phyloP scores from a whole-genome alignment of 1,140 invertebrate species.

The Eueides isabella region DNA sequence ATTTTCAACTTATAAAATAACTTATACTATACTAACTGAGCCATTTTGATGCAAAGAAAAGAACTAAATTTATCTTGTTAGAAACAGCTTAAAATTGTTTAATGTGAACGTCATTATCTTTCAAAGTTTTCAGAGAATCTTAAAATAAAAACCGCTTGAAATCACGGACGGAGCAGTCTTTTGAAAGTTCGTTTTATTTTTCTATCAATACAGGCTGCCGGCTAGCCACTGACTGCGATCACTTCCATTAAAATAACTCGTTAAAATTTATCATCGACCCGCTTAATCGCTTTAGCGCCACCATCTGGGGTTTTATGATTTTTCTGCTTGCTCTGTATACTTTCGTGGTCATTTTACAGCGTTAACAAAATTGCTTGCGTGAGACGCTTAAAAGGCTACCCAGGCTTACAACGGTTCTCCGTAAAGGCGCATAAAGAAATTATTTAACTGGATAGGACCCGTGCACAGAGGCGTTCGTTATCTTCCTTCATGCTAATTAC shows the following conservation, averaged over 20 bases:
- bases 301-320: conserved; percentile 82
- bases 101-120: conserved; percentile 42
- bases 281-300: conserved; percentile 81
- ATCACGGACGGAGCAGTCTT: conserved; percentile 66
- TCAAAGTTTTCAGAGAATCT: conserved; percentile 46
- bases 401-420: conserved; percentile 43
- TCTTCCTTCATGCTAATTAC: conserved; percentile 48
- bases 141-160: conserved; percentile 48
- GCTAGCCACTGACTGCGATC: conserved; percentile 78
- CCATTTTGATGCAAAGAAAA: conserved; percentile 4
- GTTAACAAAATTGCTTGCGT: conserved; percentile 72
- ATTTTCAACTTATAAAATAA: not conserved
- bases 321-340: conserved; percentile 79
- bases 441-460: conserved; percentile 13
- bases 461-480: conserved; percentile 24
- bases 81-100: conserved; percentile 36
- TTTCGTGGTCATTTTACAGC: conserved; percentile 78
- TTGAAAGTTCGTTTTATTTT: conserved; percentile 76
- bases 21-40: not conserved
- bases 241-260: conserved; percentile 82
- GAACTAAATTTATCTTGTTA: conserved; percentile 18
- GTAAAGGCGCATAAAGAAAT: conserved; percentile 36
- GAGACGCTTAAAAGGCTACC: conserved; percentile 52
- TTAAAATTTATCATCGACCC: conserved; percentile 82
- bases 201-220: conserved; percentile 75